Evolutionary conservation across 1,140 invertebrate species (phyloP), one percentile per base, ranked within the genome.

Genomic region (Onthophagus taurus): DNA sequence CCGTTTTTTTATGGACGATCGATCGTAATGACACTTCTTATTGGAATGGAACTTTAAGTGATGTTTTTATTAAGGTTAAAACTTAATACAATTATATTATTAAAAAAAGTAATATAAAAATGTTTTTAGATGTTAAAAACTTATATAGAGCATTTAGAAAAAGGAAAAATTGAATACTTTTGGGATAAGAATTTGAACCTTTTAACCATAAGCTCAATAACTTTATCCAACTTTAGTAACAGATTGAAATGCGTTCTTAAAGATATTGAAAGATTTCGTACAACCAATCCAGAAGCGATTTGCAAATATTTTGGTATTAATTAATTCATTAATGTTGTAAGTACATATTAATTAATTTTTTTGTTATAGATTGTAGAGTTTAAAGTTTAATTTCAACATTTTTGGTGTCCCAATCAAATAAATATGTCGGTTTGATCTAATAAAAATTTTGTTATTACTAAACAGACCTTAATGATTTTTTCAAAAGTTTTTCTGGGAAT

Each of bases 121-220:
- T 26, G 5, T 44, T 45, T 17, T 21, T 41, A 52, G 18, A 68
- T 71, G 67, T 53, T 71, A 3, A 50, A 67, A 46, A 63, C 62
- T 4, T 57, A 71, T 1, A 50, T 60, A 26, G 42, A 61, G 3
- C 60, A 61, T 1, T 47, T 71, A 3, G 31, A 50, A 16, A 45
- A 55, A 0, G 58, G 62, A n/a, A 53, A 58, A 4, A 69, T 72
- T 18, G 61, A 57, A 2, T 72, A 69, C 45, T 72, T 63, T 45
- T 72, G 70, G 70, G 62, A 71, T 43, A 21, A 55, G 16, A 48
- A 59, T 0, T 60, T 66, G 39, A 72, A 72, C 53, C 52, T 72
- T 13, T 13, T 46, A 2, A 24, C 11, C 16, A 26, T 37, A 8
- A 1, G 9, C 2, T 2, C 11, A 20, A 19, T 4, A 16, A 18